Percentiles rank a stretch among this genome's conserved stretches.
Conservation (phyloP, 2,797 vertebrate genomes). For the Dermochelys coriacea region DNA sequence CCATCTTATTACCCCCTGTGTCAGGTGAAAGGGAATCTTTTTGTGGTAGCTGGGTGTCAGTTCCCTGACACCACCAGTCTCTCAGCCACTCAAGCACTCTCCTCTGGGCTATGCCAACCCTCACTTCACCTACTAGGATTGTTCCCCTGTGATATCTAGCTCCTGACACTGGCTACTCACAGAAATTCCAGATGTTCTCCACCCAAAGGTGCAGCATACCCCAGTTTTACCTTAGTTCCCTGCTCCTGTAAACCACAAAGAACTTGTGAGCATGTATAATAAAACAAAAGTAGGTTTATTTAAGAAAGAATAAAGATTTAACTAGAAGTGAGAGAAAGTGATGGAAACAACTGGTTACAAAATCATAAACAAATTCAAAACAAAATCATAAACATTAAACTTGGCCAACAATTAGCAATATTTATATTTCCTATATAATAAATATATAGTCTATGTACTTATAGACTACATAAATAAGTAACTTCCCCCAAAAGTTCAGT, state of each 20-base stretch:
- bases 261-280: background rate
- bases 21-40: background rate
- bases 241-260: background rate
- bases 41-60: background rate
- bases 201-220: background rate
- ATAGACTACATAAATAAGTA: too few species aligned
- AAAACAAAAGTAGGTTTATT: background rate
- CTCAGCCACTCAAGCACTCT: background rate
- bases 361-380: background rate
- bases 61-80: background rate
- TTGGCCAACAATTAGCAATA: background rate
- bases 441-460: background rate
- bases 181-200: background rate
- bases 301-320: background rate
- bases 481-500: too few species aligned
- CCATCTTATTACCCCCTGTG: background rate
- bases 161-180: background rate
- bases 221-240: background rate
- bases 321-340: background rate
- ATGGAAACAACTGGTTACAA: background rate
- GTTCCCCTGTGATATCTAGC: background rate
- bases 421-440: background rate
- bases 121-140: too few species aligned
- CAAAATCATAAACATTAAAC: background rate
- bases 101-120: too few species aligned